Evolutionary conservation across 2,797 vertebrate species (phyloP).

Genomic region (Tiaroga cobitis): DNA sequence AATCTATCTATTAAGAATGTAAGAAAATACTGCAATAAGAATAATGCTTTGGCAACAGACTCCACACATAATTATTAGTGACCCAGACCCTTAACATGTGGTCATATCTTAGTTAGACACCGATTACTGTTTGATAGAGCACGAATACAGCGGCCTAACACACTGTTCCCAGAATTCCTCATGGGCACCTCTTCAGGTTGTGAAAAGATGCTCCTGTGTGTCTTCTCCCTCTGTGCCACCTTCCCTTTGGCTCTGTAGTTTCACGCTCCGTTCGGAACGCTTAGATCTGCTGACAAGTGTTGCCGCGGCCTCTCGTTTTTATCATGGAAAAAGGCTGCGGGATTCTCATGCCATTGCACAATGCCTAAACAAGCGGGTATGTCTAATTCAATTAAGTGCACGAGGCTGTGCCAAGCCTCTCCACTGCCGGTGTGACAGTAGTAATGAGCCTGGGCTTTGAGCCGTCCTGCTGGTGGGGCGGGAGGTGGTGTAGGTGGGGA

Average conservation of each 20-base stretch:
- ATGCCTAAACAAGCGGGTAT: slow-evolving; percentile 85
- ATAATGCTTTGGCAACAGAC: slow-evolving; percentile 1
- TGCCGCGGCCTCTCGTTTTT: slow-evolving; percentile 72
- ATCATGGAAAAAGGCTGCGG: slow-evolving; percentile 68
- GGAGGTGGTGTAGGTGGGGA: slow-evolving; percentile 29
- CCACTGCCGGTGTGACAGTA: slow-evolving; percentile 77
- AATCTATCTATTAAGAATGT: neutral
- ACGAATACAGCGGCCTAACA: slow-evolving; percentile 21
- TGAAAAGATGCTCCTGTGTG: slow-evolving; percentile 67
- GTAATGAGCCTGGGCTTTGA: slow-evolving; percentile 76
- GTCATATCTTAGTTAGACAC: slow-evolving; percentile 48
- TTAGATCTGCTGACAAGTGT: slow-evolving; percentile 81
- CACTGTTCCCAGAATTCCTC: slow-evolving; percentile 50
- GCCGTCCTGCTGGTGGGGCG: slow-evolving; percentile 64
- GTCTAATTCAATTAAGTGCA: slow-evolving; percentile 87
- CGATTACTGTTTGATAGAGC: slow-evolving; percentile 42
- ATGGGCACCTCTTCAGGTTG: slow-evolving; percentile 65
- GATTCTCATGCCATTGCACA: slow-evolving; percentile 83
- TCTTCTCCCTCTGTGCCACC: slow-evolving; percentile 55
- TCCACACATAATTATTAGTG: neutral
- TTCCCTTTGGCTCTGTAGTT: slow-evolving; percentile 40
- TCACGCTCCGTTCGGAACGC: slow-evolving; percentile 48
- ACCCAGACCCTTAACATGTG: slow-evolving; percentile 26
- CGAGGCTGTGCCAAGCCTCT: slow-evolving; percentile 81
- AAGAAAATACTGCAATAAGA: neutral